These are phyloP conservation scores for Atherinomorus stipes DNA, from an alignment of 2,113 vertebrate genomes.

Conservation along the genomic window DNA sequence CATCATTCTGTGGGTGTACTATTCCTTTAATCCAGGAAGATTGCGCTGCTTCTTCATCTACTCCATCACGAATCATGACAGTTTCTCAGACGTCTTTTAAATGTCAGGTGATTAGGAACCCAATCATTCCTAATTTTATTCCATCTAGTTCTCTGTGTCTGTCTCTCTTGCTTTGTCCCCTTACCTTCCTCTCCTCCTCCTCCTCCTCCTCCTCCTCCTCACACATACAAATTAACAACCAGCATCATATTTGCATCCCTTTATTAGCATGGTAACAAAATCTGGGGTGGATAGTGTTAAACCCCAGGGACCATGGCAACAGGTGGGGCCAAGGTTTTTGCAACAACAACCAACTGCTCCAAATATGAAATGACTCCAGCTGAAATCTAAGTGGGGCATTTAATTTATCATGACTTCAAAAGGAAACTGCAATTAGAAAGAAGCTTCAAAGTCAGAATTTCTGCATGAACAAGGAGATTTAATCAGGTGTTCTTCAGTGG, in stretches of 20 bases:
- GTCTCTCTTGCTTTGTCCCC: too few relatives aligned
- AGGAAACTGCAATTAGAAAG: slow-evolving; percentile 56
- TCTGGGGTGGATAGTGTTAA: slow-evolving; percentile 35
- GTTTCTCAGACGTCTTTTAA: slow-evolving; percentile 57
- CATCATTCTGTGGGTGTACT: too few relatives aligned
- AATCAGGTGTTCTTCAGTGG: slow-evolving; percentile 21
- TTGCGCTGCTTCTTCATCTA: slow-evolving; percentile 55
- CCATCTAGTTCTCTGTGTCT: slow-evolving; percentile 13
- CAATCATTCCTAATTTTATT: slow-evolving; percentile 66
- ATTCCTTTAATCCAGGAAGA: slow-evolving; percentile 60
- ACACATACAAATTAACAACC: slow-evolving; percentile 12
- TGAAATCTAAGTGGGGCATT: slow-evolving; percentile 50
- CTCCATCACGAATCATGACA: slow-evolving; percentile 34
- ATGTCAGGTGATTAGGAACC: slow-evolving; percentile 63
- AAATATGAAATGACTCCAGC: slow-evolving; percentile 58
- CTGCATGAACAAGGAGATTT: slow-evolving; percentile 51
- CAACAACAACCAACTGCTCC: slow-evolving; percentile 44
- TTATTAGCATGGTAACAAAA: slow-evolving; percentile 48
- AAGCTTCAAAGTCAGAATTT: slow-evolving; percentile 61
- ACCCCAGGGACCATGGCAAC: slow-evolving; percentile 43
- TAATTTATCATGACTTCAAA: slow-evolving; percentile 66
- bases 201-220: background rate
- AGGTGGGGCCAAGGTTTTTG: slow-evolving; percentile 42
- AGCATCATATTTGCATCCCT: slow-evolving; percentile 50
- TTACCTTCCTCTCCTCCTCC: too few relatives aligned